Percentiles rank a stretch among this genome's conserved stretches.
Conservation (phyloP, 2,888 invertebrate genomes). For the Tetragonula carbonaria region DNA sequence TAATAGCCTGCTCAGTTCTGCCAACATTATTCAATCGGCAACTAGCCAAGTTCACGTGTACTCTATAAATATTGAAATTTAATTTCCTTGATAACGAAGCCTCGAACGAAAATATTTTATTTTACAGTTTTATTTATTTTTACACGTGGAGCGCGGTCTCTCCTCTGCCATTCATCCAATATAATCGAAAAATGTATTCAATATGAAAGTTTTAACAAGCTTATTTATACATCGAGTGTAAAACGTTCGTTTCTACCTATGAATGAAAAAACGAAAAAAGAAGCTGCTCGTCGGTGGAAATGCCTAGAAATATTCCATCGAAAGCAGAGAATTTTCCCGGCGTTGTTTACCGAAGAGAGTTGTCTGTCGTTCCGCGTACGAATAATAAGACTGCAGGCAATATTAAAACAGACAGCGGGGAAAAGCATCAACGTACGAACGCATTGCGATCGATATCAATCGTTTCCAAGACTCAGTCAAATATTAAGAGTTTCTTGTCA, state of each 20-base stretch:
- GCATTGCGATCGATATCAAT: conserved; percentile 32
- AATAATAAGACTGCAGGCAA: conserved; percentile 31
- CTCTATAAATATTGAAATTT: neutral
- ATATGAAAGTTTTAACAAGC: neutral
- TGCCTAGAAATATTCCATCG: neutral
- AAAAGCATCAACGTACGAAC: conserved; percentile 4
- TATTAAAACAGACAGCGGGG: conserved; percentile 8
- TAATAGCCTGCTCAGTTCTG: neutral
- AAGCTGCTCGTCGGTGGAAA: neutral
- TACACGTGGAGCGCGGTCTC: neutral
- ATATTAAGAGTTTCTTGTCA: conserved; percentile 45
- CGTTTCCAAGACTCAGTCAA: conserved; percentile 24
- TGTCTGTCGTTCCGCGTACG: neutral
- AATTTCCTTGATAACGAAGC: neutral
- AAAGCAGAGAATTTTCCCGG: neutral
- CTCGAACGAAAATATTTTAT: neutral
- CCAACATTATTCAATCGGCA: neutral
- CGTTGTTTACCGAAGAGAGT: conserved; percentile 6
- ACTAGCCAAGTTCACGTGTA: neutral
- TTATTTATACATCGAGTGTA: neutral
- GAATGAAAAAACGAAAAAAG: neutral
- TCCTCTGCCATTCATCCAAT: neutral
- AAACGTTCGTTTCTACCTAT: neutral
- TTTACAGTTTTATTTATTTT: neutral
- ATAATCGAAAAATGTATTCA: neutral